phyloP scores from a whole-genome alignment of 2,888 invertebrate genomes.

The Cyclophora punctaria region DNA sequence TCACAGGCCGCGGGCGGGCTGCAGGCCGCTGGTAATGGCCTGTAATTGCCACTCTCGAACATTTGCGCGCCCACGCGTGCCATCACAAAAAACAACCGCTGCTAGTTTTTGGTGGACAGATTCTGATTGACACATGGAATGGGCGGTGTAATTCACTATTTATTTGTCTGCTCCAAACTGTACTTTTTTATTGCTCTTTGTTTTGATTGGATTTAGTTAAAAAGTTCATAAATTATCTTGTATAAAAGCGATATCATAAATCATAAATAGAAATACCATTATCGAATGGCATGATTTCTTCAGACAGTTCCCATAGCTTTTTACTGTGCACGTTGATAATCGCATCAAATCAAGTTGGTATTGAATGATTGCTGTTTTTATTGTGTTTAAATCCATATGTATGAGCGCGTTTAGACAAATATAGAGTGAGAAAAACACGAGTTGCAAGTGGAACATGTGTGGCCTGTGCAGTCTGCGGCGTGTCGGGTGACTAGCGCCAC shows the following conservation, averaged over 20 bases:
- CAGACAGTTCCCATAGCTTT: too few relatives aligned
- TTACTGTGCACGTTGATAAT: slow-evolving; percentile 4
- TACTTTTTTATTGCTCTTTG: too few relatives aligned
- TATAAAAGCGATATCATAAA: too few relatives aligned
- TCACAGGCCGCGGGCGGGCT: slow-evolving; percentile 32
- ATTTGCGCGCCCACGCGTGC: slow-evolving; percentile 29
- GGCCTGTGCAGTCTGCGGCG: slow-evolving; percentile 41
- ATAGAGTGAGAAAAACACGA: slow-evolving; percentile 40
- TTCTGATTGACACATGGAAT: not conserved
- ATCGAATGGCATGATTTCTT: too few relatives aligned
- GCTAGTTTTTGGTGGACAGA: slow-evolving; percentile 9
- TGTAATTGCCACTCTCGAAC: slow-evolving; percentile 41
- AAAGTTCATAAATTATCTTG: too few relatives aligned
- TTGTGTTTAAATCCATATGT: slow-evolving; percentile 37
- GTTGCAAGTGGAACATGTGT: slow-evolving; percentile 29
- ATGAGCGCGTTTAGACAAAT: slow-evolving; percentile 29
- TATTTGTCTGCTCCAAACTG: too few relatives aligned
- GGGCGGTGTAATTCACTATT: too few relatives aligned
- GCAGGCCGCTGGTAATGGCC: slow-evolving; percentile 36
- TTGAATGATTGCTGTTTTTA: slow-evolving; percentile 30
- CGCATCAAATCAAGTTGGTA: slow-evolving; percentile 3
- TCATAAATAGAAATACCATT: too few relatives aligned
- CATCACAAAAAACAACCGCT: slow-evolving; percentile 15
- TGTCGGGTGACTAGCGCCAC: slow-evolving; percentile 52
- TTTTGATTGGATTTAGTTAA: too few relatives aligned